A percentile compares a stretch with the other conserved stretches of the same genome.
phyloP scores from a whole-genome alignment of 2,113 vertebrate genomes.

The Leptobrachium leishanense region DNA sequence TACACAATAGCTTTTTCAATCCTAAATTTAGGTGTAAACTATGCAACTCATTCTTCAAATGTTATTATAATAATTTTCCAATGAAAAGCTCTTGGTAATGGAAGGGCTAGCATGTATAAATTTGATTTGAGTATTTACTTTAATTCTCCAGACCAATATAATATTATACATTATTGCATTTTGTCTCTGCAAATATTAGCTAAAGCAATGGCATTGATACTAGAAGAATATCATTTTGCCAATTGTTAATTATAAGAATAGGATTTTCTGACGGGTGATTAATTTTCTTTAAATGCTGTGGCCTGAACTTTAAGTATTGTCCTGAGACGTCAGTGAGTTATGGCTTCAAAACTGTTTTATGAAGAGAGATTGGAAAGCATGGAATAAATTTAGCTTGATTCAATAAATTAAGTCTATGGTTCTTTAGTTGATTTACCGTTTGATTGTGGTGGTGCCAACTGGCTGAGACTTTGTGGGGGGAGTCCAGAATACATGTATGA shows the following conservation, averaged over 20 bases:
- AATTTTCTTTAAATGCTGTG: constrained; percentile 32
- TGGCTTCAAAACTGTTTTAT: constrained; percentile 15
- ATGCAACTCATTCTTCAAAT: no score
- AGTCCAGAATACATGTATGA: no score
- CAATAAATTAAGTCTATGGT: constrained; percentile 27
- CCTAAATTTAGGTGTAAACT: no score
- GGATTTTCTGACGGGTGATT: constrained; percentile 22
- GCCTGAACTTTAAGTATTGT: constrained; percentile 25
- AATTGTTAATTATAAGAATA: constrained; percentile 23
- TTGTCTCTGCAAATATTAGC: no score
- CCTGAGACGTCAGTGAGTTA: constrained; percentile 27
- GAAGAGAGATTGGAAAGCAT: constrained; percentile 39
- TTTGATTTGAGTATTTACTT: no score
- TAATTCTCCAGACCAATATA: no score
- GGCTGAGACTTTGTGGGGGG: not conserved
- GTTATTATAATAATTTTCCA: no score
- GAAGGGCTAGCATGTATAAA: no score
- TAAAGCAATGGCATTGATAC: not conserved
- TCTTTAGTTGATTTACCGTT: not conserved
- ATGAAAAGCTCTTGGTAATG: no score
- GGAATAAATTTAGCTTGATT: constrained; percentile 22
- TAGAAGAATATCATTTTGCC: not conserved
- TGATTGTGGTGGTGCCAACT: not conserved
- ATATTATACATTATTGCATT: no score
- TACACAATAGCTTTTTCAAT: no score